Conservation (phyloP, 2,113 vertebrate genomes). For the Trogon surrucura region DNA sequence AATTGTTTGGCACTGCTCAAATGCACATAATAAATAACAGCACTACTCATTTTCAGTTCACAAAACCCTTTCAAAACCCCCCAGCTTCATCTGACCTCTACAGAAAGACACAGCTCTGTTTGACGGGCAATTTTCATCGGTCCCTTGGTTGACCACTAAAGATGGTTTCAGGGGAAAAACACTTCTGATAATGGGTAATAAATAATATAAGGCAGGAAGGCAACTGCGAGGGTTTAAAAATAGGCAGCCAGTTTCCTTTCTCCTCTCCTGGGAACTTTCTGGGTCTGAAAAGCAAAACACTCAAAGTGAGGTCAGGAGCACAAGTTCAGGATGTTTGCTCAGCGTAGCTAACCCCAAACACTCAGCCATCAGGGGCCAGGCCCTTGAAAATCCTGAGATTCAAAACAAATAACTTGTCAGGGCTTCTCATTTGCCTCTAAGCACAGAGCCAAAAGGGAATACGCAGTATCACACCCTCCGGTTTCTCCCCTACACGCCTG, state of each 20-base stretch:
- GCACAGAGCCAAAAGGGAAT: background rate
- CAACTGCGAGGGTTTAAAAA: conserved; percentile 56
- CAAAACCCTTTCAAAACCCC: background rate
- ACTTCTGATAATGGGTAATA: conserved; percentile 67
- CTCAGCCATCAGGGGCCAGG: background rate
- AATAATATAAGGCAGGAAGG: conserved; percentile 69
- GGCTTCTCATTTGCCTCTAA: background rate
- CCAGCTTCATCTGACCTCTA: conserved; percentile 3
- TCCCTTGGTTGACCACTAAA: conserved; percentile 51
- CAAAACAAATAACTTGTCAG: conserved; percentile 1
- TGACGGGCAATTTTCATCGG: background rate
- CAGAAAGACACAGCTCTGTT: background rate
- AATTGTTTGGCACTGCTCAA: background rate
- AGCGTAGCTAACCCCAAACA: conserved; percentile 7
- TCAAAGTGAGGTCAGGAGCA: conserved; percentile 46
- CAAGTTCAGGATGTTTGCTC: conserved; percentile 60
- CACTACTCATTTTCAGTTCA: background rate
- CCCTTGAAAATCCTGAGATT: background rate
- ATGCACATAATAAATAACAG: background rate
- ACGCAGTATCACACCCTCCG: background rate
- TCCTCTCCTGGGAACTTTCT: conserved; percentile 56
- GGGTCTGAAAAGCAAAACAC: conserved; percentile 69
- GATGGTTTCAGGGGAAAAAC: conserved; percentile 50
- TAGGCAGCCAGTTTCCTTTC: conserved; percentile 59
- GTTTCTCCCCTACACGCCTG: background rate